Evolutionary conservation across 2,888 invertebrate species (phyloP).

Genomic region (Hetaerina titia): DNA sequence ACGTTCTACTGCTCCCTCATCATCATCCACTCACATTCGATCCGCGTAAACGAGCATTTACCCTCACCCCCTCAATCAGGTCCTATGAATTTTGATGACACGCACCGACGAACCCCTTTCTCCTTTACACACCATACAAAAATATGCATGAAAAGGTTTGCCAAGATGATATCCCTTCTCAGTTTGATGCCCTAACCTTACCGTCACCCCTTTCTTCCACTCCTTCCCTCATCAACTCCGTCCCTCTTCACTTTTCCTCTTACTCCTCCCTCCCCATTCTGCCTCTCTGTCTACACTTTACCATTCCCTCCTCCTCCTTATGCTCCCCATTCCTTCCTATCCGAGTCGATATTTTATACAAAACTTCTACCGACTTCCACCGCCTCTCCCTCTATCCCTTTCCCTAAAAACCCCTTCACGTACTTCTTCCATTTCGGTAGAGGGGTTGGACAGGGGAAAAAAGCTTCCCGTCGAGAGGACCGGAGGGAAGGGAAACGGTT

Average conservation of each 20-base stretch:
- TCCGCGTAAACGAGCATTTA: not conserved
- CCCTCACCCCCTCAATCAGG: constrained; percentile 13
- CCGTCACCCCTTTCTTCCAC: not conserved
- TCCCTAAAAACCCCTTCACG: constrained; percentile 8
- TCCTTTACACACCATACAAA: not conserved
- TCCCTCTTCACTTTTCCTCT: not conserved
- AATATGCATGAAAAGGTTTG: not conserved
- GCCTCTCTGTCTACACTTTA: not conserved
- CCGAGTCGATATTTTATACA: not conserved
- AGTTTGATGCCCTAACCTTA: not conserved
- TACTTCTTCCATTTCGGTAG: constrained; percentile 8
- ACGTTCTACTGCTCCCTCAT: not conserved
- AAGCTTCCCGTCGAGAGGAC: constrained; percentile 4
- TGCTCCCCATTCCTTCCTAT: not conserved
- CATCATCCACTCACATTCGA: not conserved
- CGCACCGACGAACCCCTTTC: not conserved
- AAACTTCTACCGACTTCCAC: not conserved
- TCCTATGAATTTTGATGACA: constrained; percentile 33
- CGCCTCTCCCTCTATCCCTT: not conserved
- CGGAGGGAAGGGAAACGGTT: not conserved
- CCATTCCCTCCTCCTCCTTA: not conserved
- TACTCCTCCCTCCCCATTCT: not conserved
- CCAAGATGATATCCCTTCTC: not conserved
- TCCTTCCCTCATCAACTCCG: not conserved
- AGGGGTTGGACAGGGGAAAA: not conserved